A percentile compares a stretch with the other conserved stretches of the same genome.
phyloP scores from a whole-genome alignment of 2,797 vertebrate species.

The Silurus aristotelis region DNA sequence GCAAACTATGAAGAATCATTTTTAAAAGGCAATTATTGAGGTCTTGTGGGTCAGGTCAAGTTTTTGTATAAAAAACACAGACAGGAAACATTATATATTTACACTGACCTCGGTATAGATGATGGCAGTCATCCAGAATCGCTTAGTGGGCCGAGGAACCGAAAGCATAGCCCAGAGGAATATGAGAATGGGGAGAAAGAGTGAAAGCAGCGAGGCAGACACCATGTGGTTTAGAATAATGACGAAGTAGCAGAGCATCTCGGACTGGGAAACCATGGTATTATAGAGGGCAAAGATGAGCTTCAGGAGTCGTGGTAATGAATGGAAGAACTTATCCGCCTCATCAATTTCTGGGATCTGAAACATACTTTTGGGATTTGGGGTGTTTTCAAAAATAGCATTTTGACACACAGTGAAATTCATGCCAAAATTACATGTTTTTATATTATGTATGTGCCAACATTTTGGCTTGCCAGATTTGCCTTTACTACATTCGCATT shows the following conservation, averaged over 20 bases:
- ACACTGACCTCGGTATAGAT: slow-evolving; percentile 78
- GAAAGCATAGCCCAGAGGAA: slow-evolving; percentile 80
- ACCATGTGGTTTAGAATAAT: slow-evolving; percentile 77
- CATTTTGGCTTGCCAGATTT: not conserved
- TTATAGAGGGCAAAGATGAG: slow-evolving; percentile 73
- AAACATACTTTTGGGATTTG: slow-evolving; percentile 64
- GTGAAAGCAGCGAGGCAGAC: slow-evolving; percentile 72
- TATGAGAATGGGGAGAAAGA: slow-evolving; percentile 75
- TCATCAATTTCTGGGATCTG: slow-evolving; percentile 69
- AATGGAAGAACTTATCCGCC: slow-evolving; percentile 68
- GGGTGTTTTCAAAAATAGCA: not conserved
- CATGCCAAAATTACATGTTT: not conserved
- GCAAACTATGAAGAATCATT: not conserved
- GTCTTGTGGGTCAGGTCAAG: not conserved
- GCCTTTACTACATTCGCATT: too few species aligned
- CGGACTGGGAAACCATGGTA: slow-evolving; percentile 71
- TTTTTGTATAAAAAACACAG: not conserved
- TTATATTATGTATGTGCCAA: not conserved
- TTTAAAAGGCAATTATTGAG: not conserved
- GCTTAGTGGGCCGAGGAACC: slow-evolving; percentile 75
- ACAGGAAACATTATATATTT: not conserved
- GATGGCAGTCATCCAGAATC: slow-evolving; percentile 79
- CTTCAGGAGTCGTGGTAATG: slow-evolving; percentile 66
- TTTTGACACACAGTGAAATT: not conserved
- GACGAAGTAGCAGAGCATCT: slow-evolving; percentile 77